Evolutionary conservation across 2,113 vertebrate genomes (phyloP).

Genomic region (Rhynchomys soricoides): DNA sequence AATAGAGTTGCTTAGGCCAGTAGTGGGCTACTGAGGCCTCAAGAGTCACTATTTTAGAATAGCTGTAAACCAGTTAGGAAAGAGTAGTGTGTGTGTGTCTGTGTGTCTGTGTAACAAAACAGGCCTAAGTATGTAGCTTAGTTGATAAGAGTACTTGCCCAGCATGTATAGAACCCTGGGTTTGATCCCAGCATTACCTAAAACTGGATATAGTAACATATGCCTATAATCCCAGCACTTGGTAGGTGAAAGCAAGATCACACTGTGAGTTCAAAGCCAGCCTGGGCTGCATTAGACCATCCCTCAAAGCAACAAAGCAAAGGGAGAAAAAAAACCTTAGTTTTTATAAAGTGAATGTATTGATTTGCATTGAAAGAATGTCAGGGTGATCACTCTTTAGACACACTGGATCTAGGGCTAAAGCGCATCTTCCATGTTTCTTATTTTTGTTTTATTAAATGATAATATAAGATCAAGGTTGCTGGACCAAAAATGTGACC

Average conservation of each 20-base stretch:
- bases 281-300: not conserved
- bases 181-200: not conserved
- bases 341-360: not conserved
- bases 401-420: not conserved
- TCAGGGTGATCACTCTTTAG: conserved; percentile 1
- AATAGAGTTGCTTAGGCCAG: not conserved
- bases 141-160: not conserved
- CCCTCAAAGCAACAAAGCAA: not conserved
- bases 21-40: not conserved
- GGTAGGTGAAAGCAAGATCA: not conserved
- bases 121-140: not conserved
- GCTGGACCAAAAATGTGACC: conserved; percentile 86
- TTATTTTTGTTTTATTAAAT: conserved; percentile 56
- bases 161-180: not conserved
- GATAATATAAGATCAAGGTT: conserved; percentile 83
- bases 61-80: not conserved
- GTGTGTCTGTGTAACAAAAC: not conserved
- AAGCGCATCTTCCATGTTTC: not conserved
- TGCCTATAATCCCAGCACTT: not conserved
- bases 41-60: not conserved
- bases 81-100: not conserved
- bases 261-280: not conserved
- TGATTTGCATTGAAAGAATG: conserved; percentile 1
- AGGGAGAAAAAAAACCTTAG: not conserved
- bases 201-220: not conserved